These are phyloP conservation scores for Parasteatoda lunata DNA, from an alignment of 2,888 invertebrate species.

Conservation along the genomic window DNA sequence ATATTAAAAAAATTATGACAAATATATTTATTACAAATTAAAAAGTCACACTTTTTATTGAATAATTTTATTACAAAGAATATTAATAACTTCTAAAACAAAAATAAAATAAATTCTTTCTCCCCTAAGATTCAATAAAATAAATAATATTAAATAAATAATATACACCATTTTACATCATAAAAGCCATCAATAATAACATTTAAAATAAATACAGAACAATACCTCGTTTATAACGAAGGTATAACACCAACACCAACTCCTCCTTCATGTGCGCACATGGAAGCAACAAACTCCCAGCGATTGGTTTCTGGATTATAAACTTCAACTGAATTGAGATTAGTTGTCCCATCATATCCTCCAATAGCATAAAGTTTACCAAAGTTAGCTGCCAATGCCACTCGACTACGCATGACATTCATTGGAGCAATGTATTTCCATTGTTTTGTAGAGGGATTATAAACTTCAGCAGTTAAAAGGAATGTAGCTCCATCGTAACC, in stretches of 20 bases:
- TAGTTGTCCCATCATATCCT: constrained; percentile 83
- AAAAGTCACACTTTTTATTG: no score
- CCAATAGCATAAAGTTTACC: constrained; percentile 89
- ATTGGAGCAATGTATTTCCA: constrained; percentile 79
- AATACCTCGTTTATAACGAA: constrained; percentile 28
- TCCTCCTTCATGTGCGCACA: constrained; percentile 91
- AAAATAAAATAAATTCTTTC: no score
- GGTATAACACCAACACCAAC: constrained; percentile 91
- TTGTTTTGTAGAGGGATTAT: constrained; percentile 83
- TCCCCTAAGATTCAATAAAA: no score
- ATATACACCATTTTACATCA: not conserved
- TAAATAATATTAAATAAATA: not conserved
- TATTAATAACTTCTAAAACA: no score
- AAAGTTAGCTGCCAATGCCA: constrained; percentile 87
- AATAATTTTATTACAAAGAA: no score
- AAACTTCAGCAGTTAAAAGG: constrained; percentile 86
- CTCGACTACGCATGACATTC: constrained; percentile 87
- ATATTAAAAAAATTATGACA: no score
- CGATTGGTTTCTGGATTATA: constrained; percentile 84
- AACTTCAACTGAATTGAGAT: constrained; percentile 88
- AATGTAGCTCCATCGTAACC: constrained; percentile 90
- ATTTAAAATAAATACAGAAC: not conserved
- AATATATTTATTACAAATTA: no score
- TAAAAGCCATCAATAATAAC: not conserved
- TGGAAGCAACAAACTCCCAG: constrained; percentile 84